phyloP scores from a whole-genome alignment of 92 coral and sea anemone genomes.

The Porites evermanni region DNA sequence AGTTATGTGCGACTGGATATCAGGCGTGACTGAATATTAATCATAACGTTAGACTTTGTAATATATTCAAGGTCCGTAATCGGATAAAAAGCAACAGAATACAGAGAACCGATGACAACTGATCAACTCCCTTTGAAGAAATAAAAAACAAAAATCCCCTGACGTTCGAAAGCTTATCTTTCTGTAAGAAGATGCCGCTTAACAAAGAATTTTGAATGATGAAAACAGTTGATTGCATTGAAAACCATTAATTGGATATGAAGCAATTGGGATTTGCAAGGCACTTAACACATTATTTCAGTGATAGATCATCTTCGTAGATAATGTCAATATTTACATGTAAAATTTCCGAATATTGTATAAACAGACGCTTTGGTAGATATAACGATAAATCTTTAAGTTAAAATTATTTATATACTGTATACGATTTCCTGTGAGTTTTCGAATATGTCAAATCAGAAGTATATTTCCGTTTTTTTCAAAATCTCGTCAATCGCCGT shows the following conservation, averaged over 20 bases:
- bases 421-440: neutral
- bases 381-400: neutral
- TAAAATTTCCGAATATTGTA: neutral
- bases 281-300: neutral
- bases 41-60: neutral
- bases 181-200: too few species aligned
- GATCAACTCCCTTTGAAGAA: too few species aligned
- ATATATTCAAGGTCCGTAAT: neutral
- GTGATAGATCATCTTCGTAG: conserved; percentile 1
- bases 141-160: too few species aligned
- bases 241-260: neutral
- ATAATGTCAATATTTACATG: conserved; percentile 18
- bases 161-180: neutral
- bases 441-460: neutral
- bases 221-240: neutral
- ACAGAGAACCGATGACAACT: too few species aligned
- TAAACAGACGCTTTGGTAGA: neutral
- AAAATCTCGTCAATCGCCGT: neutral
- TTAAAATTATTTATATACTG: neutral
- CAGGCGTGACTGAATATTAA: too few species aligned
- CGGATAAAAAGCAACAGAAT: too few species aligned
- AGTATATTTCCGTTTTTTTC: neutral
- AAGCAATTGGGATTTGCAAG: neutral
- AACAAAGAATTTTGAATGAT: neutral
- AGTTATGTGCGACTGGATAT: neutral